phyloP scores from a whole-genome alignment of 1,140 invertebrate genomes.

The Gryon sp. region DNA sequence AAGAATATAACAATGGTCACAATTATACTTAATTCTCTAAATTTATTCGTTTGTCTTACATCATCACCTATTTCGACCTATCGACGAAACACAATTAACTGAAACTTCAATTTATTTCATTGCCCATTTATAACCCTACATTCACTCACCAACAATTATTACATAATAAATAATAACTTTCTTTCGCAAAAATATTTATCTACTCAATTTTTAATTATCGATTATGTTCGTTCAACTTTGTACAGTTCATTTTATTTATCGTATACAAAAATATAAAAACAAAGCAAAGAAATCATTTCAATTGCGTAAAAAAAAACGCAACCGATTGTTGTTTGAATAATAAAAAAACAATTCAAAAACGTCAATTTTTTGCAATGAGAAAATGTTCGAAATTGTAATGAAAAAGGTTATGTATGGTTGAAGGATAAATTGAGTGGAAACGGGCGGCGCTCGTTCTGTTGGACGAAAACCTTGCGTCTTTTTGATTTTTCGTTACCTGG shows the following conservation, averaged over 20 bases:
- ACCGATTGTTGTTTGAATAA: no score
- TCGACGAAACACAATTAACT: background rate
- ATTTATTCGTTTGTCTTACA: constrained; percentile 4
- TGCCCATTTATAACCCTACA: background rate
- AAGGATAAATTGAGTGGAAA: background rate
- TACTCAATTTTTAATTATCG: background rate
- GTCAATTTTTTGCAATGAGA: no score
- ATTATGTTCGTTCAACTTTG: no score
- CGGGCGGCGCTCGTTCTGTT: constrained; percentile 3
- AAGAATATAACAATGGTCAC: no score
- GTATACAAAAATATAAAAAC: background rate
- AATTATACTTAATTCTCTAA: background rate
- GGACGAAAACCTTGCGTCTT: constrained; percentile 1
- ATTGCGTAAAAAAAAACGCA: background rate
- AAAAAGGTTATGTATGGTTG: constrained; percentile 1
- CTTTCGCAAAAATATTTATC: background rate
- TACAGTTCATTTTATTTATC: no score
- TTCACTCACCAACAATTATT: constrained; percentile 1
- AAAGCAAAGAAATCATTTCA: background rate
- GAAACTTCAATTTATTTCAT: background rate
- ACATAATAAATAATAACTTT: constrained; percentile 7
- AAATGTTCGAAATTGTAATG: background rate
- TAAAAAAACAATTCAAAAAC: no score
- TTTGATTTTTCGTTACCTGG: constrained; percentile 33
- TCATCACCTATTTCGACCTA: constrained; percentile 18